These are phyloP conservation scores for Leucoraja ocellata DNA, from an alignment of 2,797 vertebrate species.

Conservation along the genomic window DNA sequence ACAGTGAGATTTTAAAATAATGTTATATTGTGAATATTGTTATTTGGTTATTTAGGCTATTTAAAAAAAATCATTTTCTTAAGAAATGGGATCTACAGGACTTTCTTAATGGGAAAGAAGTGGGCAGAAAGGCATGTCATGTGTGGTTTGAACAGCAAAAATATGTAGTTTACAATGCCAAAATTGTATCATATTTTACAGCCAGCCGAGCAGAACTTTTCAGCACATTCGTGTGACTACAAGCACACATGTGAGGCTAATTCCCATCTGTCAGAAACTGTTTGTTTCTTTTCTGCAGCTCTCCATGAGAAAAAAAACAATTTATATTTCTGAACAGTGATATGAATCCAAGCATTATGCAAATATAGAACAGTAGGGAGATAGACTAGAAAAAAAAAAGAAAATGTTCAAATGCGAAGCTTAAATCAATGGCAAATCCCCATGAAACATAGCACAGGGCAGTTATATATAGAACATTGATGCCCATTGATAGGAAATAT, in stretches of 20 bases:
- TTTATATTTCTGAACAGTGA: neutral
- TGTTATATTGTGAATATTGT: no score
- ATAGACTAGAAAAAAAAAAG: neutral
- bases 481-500: neutral
- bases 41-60: no score
- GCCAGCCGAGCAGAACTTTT: neutral
- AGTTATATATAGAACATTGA: neutral
- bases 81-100: no score
- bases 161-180: no score
- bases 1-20: no score
- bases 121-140: no score
- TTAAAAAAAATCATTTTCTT: no score
- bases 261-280: neutral
- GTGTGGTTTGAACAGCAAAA: no score
- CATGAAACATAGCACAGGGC: neutral
- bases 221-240: neutral
- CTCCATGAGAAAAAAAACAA: slow-evolving; percentile 2
- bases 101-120: no score
- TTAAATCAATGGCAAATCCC: slow-evolving; percentile 31
- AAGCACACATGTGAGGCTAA: neutral
- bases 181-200: neutral
- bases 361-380: neutral
- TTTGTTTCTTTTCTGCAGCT: neutral
- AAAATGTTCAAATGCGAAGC: neutral
- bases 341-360: neutral